phyloP scores from a whole-genome alignment of 1,140 invertebrate genomes.

The Zaprionus ornatus region DNA sequence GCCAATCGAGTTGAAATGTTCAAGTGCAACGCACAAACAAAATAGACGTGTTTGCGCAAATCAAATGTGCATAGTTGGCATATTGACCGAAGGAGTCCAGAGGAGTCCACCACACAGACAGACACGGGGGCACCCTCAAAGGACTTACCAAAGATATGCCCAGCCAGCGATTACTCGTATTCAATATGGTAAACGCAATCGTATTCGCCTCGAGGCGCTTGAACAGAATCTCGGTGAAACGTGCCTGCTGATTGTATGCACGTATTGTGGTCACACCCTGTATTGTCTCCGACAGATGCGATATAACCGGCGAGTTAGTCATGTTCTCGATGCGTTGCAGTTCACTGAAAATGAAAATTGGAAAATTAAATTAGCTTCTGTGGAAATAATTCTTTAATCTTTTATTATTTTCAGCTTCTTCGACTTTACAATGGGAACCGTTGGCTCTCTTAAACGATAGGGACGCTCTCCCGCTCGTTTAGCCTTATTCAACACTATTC shows the following conservation, averaged over 20 bases:
- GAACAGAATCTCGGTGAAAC: conserved; percentile 88
- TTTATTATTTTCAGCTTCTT: too few relatives aligned
- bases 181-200: conserved; percentile 90
- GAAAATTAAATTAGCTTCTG: background rate
- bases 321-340: conserved; percentile 88
- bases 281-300: conserved; percentile 89
- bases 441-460: too few relatives aligned
- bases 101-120: background rate
- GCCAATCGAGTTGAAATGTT: conserved; percentile 40
- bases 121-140: conserved; percentile 34
- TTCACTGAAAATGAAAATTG: conserved; percentile 84
- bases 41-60: conserved; percentile 19
- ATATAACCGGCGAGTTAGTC: conserved; percentile 89
- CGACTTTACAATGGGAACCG: too few relatives aligned
- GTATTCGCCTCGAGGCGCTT: conserved; percentile 89
- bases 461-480: too few relatives aligned
- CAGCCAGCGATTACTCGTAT: conserved; percentile 92
- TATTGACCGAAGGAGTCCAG: conserved; percentile 34
- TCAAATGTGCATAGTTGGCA: conserved; percentile 56
- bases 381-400: too few relatives aligned
- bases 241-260: conserved; percentile 87
- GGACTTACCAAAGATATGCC: conserved; percentile 89
- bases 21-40: conserved; percentile 30
- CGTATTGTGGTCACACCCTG: conserved; percentile 88
- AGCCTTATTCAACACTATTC: too few relatives aligned